These are phyloP conservation scores for Momotus momota DNA, from an alignment of 2,797 vertebrate genomes.

Conservation along the genomic window DNA sequence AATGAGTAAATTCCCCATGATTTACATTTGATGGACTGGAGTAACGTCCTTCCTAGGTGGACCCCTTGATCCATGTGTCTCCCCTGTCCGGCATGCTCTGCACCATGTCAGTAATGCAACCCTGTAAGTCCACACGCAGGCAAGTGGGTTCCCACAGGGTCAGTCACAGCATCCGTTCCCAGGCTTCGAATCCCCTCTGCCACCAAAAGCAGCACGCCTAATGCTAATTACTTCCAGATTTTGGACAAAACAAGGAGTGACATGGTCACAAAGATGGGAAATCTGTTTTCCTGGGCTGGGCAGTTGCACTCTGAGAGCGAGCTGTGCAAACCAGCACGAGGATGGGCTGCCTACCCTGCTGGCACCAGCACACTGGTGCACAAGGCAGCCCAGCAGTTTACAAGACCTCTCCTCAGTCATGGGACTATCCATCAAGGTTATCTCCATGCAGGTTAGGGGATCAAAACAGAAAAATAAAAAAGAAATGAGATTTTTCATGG, in stretches of 20 bases:
- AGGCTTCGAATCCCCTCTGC: neutral
- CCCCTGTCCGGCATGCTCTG: neutral
- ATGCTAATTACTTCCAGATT: conserved; percentile 26
- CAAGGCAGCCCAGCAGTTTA: neutral
- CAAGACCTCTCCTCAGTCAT: neutral
- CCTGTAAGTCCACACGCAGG: accelerated
- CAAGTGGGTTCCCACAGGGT: accelerated
- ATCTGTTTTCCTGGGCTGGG: neutral
- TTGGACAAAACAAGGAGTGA: neutral
- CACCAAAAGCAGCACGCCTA: neutral
- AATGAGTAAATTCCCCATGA: accelerated
- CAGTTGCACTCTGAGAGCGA: neutral
- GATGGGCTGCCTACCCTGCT: neutral
- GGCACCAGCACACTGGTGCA: accelerated
- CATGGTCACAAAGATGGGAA: neutral
- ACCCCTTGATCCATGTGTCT: accelerated
- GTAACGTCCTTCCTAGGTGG: accelerated
- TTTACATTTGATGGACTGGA: neutral
- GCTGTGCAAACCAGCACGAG: neutral
- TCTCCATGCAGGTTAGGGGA: conserved; percentile 22
- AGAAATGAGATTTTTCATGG: conserved; percentile 55
- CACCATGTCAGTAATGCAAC: accelerated
- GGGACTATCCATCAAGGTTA: conserved; percentile 33
- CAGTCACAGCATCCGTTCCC: conserved; percentile 22
- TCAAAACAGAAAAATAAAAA: conserved; percentile 58